Base-by-base conservation (phyloP, 1,140 invertebrate species). In the Dreissena polymorpha region DNA sequence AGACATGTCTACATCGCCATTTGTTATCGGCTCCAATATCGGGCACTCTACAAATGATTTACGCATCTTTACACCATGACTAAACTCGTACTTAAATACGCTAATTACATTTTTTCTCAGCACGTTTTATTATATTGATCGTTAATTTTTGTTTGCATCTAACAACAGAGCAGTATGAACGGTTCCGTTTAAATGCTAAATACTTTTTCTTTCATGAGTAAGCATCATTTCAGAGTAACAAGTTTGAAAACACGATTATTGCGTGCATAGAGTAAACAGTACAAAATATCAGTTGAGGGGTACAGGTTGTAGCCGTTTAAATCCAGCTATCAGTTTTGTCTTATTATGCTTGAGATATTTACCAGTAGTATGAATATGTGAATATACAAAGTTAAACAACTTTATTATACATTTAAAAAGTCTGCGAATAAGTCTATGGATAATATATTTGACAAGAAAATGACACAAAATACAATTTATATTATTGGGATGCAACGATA, bases 1-100 rank as follows among this genome's bases (percentile, higher is more conserved):
- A 10, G 78, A 39, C 50, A 80, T 23, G 53, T 80, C 78, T 3
- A 80, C 68, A 14, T 12, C 6, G 18, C 72, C 72, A 71, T 72
- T 7, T 18, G 3, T 16, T 39, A 80, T 72, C 53, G 60, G 29
- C 23, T 18, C 6, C 16, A 80, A n/a, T 29, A 21, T 5, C n/a
- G 78, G 69, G 53, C 78, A 80, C 16, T 64, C 78, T 80, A 29
- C 7, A 79, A 55, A 7, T 39, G 57, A 53, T 49, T 27, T 18
- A 21, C 13, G 12, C 23, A 67, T n/a, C n/a, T n/a, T n/a, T n/a
- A n/a, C n/a, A n/a, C n/a, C n/a, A n/a, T n/a, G n/a, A n/a, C n/a
- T n/a, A 23, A 14, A 67, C 18, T 2, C 7, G 18, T n/a, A n/a
- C 2, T 63, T n/a, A 5, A 5, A n/a, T 5, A n/a, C 18, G 39